phyloP scores from a whole-genome alignment of 2,113 vertebrate genomes.

The Calidris pygmaea region DNA sequence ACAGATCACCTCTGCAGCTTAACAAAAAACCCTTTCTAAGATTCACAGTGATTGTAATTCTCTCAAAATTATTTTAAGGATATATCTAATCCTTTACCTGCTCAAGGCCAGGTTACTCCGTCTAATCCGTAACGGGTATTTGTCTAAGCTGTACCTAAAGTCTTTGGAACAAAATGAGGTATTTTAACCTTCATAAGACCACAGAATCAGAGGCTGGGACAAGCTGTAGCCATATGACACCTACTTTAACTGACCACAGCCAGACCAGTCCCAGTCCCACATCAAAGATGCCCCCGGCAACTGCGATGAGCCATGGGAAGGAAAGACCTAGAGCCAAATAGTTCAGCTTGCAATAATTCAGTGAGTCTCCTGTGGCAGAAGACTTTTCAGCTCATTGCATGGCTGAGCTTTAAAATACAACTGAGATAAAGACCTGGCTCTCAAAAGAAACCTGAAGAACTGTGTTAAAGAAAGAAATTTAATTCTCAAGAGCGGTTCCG shows the following conservation, averaged over 20 bases:
- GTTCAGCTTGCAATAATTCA: neutral
- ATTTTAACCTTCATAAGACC: neutral
- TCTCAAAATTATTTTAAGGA: neutral
- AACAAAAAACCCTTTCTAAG: neutral
- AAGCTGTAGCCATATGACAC: neutral
- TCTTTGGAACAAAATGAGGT: neutral
- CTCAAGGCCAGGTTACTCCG: neutral
- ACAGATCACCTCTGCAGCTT: neutral
- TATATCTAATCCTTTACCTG: neutral
- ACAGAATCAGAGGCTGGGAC: neutral
- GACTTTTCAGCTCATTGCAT: neutral
- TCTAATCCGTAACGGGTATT: neutral
- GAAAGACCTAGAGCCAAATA: neutral
- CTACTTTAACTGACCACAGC: neutral
- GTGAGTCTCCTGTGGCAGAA: neutral
- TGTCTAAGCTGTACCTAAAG: neutral
- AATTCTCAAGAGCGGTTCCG: neutral
- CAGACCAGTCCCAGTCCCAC: neutral
- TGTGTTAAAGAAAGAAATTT: neutral
- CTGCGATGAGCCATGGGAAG: neutral
- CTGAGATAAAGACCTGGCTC: neutral
- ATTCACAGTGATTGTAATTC: neutral
- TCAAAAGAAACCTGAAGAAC: neutral
- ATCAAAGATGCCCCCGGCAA: rapidly evolving
- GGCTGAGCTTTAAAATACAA: neutral